Conservation (phyloP, 2,113 vertebrate species). For the Mobula hypostoma region DNA sequence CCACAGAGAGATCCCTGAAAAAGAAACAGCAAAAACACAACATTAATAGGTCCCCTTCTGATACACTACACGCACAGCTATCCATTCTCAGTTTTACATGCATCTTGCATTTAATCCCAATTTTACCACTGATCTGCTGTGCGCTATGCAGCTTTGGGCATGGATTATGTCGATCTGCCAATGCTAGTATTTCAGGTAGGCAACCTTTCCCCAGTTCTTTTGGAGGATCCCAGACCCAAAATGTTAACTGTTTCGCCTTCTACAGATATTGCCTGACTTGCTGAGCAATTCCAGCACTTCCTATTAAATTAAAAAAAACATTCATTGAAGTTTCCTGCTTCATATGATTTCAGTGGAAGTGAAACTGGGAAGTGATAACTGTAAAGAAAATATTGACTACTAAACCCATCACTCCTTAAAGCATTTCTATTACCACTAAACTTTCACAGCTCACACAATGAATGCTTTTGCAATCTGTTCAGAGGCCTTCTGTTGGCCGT, state of each 20-base stretch:
- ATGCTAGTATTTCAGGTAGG: too few species aligned
- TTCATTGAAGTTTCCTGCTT: not conserved
- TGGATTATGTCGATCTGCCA: too few species aligned
- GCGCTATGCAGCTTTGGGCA: not conserved
- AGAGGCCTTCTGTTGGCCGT: too few species aligned
- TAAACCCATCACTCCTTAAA: not conserved
- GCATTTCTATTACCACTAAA: not conserved
- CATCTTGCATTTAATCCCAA: not conserved
- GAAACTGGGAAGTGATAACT: too few species aligned
- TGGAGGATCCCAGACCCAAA: too few species aligned
- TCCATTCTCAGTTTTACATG: not conserved
- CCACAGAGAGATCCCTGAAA: not conserved
- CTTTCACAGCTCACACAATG: not conserved
- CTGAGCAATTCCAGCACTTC: too few species aligned
- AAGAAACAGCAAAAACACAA: conserved; percentile 40
- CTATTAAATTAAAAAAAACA: too few species aligned
- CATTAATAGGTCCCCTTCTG: not conserved
- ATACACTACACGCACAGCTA: too few species aligned
- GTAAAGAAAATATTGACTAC: too few species aligned
- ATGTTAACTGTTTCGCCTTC: too few species aligned
- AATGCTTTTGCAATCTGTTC: not conserved
- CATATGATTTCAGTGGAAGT: not conserved
- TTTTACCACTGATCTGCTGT: not conserved
- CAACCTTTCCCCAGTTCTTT: too few species aligned
- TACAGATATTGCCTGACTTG: too few species aligned